Base-by-base conservation (phyloP, 2,797 vertebrate species). In the Sitta carolinensis region DNA sequence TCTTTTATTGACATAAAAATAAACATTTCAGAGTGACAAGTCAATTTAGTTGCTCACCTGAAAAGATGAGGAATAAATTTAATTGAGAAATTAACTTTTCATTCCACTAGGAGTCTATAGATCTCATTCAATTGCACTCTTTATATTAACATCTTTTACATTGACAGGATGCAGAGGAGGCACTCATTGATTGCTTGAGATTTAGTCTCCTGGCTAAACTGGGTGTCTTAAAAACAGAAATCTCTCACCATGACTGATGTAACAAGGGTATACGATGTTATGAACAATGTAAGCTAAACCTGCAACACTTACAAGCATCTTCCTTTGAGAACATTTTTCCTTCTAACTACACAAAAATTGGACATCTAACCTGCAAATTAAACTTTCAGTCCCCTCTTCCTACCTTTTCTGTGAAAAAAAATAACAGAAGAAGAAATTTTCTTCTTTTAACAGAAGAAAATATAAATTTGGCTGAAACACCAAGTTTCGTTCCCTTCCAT, bases 1-100 rank as follows among this genome's bases (percentile, higher is more conserved):
- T 73, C 38, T 89, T 94, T 86, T 76, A 32, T 19, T 86, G 55
- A 73, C 57, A 70, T 45, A 81, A 85, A 95, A 92, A 94, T 80
- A 89, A 87, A 83, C 29, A 73, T 55, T 81, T 83, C 43, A 57
- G 83, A 89, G 36, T 87, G 78, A 91, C 76, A 88, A 73, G 38
- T 55, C 48, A 70, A 42, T 82, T 92, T 61, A 90, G 16, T 25
- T 72, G 17, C 29, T 93, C 18, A 42, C 73, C 34, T 89, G 58
- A 91, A 91, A 76, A 94, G 5, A 84, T 64, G 83, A 22, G 84
- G 36, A 90, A 77, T 82, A 63, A 77, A 81, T 80, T 57, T 74
- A 84, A 73, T 13, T 76, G 64, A 79, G 20, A 95, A 89, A 89
- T 61, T 54, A 89, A 72, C 16, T 63, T 78, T 67, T 85, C 19